These are phyloP conservation scores for Linyphia triangularis DNA, from an alignment of 2,888 invertebrate genomes.

Conservation along the genomic window DNA sequence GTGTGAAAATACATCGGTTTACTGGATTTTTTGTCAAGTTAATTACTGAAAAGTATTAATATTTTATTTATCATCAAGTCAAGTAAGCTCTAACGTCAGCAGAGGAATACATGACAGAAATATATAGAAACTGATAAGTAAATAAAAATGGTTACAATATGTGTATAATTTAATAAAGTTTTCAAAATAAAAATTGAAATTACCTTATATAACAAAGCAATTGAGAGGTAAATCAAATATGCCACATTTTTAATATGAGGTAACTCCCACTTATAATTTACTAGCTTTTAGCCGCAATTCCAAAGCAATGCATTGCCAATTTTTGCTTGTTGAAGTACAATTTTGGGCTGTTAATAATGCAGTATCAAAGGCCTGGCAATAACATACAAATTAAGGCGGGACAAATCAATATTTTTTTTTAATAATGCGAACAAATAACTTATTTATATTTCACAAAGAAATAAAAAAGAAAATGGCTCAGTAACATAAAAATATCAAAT, in stretches of 20 bases:
- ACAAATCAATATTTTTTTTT: too few relatives aligned
- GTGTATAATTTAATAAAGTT: not conserved
- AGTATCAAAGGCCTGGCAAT: too few relatives aligned
- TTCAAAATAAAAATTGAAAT: not conserved
- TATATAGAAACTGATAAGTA: not conserved
- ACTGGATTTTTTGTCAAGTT: not conserved
- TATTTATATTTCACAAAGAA: too few relatives aligned
- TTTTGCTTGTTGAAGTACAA: not conserved
- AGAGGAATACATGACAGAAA: not conserved
- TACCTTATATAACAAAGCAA: conserved; percentile 55
- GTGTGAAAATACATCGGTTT: not conserved
- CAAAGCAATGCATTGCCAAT: conserved; percentile 29
- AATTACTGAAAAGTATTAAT: not conserved
- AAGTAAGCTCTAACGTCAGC: conserved; percentile 33
- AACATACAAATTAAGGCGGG: too few relatives aligned
- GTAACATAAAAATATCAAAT: too few relatives aligned
- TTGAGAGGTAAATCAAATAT: conserved; percentile 54
- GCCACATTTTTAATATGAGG: conserved; percentile 64
- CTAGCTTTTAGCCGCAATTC: conserved; percentile 69
- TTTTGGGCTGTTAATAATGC: not conserved
- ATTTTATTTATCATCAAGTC: not conserved
- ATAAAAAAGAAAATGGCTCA: too few relatives aligned
- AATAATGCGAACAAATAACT: too few relatives aligned
- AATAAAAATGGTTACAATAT: not conserved
- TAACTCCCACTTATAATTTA: conserved; percentile 60